Conservation (phyloP, 2,797 vertebrate species). For the Leptatherina wallacei region DNA sequence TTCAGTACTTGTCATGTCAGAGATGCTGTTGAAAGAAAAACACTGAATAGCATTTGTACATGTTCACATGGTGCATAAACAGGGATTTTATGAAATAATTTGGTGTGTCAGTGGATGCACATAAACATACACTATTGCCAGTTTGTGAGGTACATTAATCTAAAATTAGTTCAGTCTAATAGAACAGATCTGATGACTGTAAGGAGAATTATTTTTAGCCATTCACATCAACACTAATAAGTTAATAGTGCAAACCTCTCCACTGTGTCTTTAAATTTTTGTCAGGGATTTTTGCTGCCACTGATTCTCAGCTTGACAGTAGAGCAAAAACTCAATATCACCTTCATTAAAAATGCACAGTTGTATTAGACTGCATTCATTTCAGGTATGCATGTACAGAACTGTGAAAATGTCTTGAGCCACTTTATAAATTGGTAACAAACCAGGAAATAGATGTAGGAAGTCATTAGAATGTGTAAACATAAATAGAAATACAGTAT, state of each 20-base stretch:
- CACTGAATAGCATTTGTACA: neutral
- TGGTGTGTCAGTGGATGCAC: neutral
- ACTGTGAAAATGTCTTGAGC: neutral
- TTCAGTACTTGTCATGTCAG: constrained; percentile 30
- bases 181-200: neutral
- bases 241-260: no score
- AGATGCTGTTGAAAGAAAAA: constrained; percentile 50
- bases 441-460: neutral
- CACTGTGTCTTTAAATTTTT: no score
- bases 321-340: neutral
- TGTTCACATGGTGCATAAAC: constrained; percentile 32
- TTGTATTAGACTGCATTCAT: neutral
- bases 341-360: neutral
- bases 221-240: no score
- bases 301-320: neutral
- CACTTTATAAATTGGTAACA: neutral
- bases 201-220: neutral
- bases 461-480: neutral
- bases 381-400: neutral
- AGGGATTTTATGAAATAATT: constrained; percentile 9
- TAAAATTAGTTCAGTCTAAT: neutral
- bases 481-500: neutral
- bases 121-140: neutral
- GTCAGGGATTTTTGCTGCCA: neutral
- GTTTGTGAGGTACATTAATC: neutral